Conservation (phyloP, 2,797 vertebrate species). For the Danio jaintianensis region DNA sequence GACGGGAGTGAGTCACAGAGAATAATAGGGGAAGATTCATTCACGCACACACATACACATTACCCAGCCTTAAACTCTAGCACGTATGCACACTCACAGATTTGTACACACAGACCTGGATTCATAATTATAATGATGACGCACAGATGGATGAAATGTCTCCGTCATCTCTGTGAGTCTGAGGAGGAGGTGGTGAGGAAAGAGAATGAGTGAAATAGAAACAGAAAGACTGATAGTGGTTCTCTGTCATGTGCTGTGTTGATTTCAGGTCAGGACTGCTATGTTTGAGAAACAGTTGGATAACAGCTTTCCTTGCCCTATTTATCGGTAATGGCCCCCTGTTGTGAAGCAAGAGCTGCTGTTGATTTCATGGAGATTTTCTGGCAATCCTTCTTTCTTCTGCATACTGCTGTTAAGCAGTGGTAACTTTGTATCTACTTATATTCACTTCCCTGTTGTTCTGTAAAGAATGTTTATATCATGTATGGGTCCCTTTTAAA, state of each 20-base stretch:
- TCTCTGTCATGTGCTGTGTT: conserved; percentile 15
- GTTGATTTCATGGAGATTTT: background rate
- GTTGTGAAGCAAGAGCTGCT: conserved; percentile 1
- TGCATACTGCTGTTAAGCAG: background rate
- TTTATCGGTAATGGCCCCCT: conserved; percentile 13
- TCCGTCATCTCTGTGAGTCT: conserved; percentile 40
- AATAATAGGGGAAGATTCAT: conserved; percentile 25
- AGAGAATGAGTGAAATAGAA: conserved; percentile 17
- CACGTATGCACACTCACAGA: conserved; percentile 33
- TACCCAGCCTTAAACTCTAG: conserved; percentile 21
- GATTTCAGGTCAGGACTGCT: conserved; percentile 41
- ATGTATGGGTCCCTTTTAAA: background rate
- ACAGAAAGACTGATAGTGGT: background rate
- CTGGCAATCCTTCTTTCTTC: background rate
- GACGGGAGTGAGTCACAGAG: conserved; percentile 36
- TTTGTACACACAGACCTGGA: conserved; percentile 20
- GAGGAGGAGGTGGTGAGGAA: conserved; percentile 1
- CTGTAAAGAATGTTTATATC: background rate
- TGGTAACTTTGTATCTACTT: too few relatives aligned
- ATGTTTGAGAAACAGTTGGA: conserved; percentile 30
- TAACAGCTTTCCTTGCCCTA: conserved; percentile 37
- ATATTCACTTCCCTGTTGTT: background rate
- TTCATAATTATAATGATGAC: conserved; percentile 34
- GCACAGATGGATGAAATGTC: conserved; percentile 32
- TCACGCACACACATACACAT: background rate